Conservation (phyloP, 2,113 vertebrate genomes). For the Porphyrio hochstetteri region DNA sequence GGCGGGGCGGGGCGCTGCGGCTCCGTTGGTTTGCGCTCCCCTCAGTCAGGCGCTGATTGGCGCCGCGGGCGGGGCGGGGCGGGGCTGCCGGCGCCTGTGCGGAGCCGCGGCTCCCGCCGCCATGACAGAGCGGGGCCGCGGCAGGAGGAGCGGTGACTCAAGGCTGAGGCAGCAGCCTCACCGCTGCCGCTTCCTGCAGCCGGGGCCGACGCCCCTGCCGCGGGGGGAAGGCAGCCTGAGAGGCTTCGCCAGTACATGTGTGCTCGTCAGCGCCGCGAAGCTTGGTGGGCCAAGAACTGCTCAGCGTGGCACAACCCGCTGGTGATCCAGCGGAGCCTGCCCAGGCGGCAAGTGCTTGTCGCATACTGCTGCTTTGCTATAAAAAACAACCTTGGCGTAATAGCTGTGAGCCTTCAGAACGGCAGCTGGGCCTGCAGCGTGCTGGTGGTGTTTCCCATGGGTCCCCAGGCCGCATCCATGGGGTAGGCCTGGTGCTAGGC, state of each 20-base stretch:
- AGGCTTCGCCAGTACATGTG: rapidly evolving
- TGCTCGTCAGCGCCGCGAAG: rapidly evolving
- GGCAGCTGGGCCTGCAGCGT: rapidly evolving
- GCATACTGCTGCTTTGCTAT: rapidly evolving
- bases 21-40: rapidly evolving
- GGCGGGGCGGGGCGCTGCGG: rapidly evolving
- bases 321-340: rapidly evolving
- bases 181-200: neutral
- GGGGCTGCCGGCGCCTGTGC: rapidly evolving
- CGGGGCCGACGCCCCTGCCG: rapidly evolving
- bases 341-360: neutral
- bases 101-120: rapidly evolving
- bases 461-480: rapidly evolving
- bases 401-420: rapidly evolving
- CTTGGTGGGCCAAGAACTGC: rapidly evolving
- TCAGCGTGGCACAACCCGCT: no score
- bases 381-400: rapidly evolving
- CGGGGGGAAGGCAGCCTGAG: no score
- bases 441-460: rapidly evolving
- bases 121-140: neutral
- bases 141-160: rapidly evolving
- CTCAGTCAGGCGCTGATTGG: neutral
- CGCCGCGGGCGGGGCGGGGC: neutral
- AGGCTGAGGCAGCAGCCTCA: rapidly evolving
- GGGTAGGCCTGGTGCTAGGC: no score